phyloP scores from a whole-genome alignment of 2,888 invertebrate genomes.

The Suillia variegata region DNA sequence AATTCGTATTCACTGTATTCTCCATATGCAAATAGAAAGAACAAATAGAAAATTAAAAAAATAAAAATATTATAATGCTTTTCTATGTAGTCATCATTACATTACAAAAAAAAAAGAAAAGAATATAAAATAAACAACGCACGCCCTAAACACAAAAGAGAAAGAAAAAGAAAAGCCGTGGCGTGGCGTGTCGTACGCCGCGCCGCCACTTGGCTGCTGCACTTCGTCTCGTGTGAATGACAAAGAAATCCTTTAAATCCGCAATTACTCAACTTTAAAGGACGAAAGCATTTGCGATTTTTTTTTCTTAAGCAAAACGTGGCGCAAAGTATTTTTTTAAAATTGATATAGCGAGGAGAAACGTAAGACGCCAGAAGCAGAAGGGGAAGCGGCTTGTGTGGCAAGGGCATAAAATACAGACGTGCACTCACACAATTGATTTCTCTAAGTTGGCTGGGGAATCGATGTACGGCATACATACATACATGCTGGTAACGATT shows the following conservation, averaged over 20 bases:
- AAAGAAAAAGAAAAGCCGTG: neutral
- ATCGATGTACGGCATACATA: neutral
- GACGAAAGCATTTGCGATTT: slow-evolving; percentile 9
- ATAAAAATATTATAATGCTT: too few species aligned
- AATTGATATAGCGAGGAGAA: too few species aligned
- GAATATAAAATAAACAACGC: neutral
- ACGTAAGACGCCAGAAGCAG: too few species aligned
- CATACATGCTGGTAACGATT: too few species aligned
- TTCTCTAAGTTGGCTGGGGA: neutral
- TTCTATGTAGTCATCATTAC: too few species aligned
- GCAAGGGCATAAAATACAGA: neutral
- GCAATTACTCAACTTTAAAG: slow-evolving; percentile 35
- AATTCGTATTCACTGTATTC: too few species aligned
- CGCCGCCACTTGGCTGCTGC: slow-evolving; percentile 15
- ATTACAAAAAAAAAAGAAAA: too few species aligned
- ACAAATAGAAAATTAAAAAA: too few species aligned
- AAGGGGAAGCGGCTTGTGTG: neutral
- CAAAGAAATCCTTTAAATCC: slow-evolving; percentile 34
- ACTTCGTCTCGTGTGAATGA: slow-evolving; percentile 29
- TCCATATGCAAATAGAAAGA: too few species aligned
- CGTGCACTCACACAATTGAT: neutral
- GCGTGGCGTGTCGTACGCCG: neutral
- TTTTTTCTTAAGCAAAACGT: too few species aligned
- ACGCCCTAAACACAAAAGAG: too few species aligned
- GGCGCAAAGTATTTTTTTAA: too few species aligned